phyloP scores from a whole-genome alignment of 2,797 vertebrate species.

The Pantherophis alleghaniensis region DNA sequence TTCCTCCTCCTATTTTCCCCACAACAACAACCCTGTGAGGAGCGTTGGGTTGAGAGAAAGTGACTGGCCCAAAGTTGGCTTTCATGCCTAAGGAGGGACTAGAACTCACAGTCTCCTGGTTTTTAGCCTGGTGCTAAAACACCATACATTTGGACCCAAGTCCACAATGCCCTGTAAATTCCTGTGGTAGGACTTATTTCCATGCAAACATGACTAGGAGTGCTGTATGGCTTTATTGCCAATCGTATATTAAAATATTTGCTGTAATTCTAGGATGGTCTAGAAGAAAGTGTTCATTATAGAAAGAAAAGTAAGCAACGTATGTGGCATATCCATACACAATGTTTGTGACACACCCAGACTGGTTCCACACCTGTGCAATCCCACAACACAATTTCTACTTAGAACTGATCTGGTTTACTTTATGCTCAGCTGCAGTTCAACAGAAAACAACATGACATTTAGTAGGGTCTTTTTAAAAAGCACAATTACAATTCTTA shows the following conservation, averaged over 20 bases:
- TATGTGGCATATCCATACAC: not conserved
- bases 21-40: not conserved
- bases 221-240: not conserved
- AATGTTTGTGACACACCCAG: not conserved
- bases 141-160: not conserved
- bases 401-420: not conserved
- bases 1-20: not conserved
- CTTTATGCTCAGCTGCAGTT: not conserved
- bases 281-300: not conserved
- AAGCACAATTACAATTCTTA: not conserved
- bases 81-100: not conserved
- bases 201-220: not conserved
- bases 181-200: not conserved
- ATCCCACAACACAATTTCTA: not conserved
- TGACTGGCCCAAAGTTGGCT: not conserved
- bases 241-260: not conserved
- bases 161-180: not conserved
- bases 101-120: not conserved
- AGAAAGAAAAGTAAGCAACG: not conserved
- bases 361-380: not conserved
- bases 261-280: not conserved
- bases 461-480: not conserved
- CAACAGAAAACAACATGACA: not conserved
- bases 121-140: not conserved
- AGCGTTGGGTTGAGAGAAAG: not conserved